Evolutionary conservation across 2,888 invertebrate genomes (phyloP).

Genomic region (Clistopyga incitator): DNA sequence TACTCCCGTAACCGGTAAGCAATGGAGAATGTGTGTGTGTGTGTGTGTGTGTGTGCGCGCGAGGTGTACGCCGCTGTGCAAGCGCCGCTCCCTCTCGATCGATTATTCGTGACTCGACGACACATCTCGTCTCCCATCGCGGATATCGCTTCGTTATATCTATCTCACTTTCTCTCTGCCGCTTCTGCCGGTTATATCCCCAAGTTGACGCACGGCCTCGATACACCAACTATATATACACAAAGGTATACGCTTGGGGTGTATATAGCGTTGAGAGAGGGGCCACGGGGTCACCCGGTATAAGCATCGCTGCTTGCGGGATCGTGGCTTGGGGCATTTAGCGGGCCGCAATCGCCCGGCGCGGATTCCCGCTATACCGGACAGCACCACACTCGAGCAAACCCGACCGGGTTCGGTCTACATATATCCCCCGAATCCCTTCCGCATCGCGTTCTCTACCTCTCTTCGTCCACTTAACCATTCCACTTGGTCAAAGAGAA

Average conservation of each 20-base stretch:
- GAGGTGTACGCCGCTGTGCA: too few relatives aligned
- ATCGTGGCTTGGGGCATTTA: constrained; percentile 81
- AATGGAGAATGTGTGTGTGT: constrained; percentile 58
- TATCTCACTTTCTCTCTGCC: constrained; percentile 31
- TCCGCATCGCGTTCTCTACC: constrained; percentile 58
- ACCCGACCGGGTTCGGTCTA: constrained; percentile 23
- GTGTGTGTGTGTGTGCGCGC: too few relatives aligned
- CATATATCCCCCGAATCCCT: constrained; percentile 32
- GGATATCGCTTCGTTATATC: constrained; percentile 57
- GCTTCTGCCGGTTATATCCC: constrained; percentile 49
- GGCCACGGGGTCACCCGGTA: constrained; percentile 77
- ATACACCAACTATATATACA: constrained; percentile 21
- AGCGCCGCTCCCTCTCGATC: constrained; percentile 49
- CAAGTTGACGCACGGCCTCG: not conserved
- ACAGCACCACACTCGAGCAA: constrained; percentile 64
- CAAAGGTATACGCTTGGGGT: not conserved
- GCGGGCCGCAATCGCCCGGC: constrained; percentile 80
- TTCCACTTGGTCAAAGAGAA: constrained; percentile 28
- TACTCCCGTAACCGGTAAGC: constrained; percentile 18
- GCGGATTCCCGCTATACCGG: constrained; percentile 73
- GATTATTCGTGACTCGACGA: constrained; percentile 65
- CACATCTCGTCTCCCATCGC: constrained; percentile 54
- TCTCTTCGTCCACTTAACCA: constrained; percentile 37
- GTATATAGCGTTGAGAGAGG: constrained; percentile 33
- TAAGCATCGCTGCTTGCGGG: constrained; percentile 77